Evolutionary conservation across 2,113 vertebrate species (phyloP), one percentile per base, ranked within the genome.

Genomic region (Rafetus swinhoei): DNA sequence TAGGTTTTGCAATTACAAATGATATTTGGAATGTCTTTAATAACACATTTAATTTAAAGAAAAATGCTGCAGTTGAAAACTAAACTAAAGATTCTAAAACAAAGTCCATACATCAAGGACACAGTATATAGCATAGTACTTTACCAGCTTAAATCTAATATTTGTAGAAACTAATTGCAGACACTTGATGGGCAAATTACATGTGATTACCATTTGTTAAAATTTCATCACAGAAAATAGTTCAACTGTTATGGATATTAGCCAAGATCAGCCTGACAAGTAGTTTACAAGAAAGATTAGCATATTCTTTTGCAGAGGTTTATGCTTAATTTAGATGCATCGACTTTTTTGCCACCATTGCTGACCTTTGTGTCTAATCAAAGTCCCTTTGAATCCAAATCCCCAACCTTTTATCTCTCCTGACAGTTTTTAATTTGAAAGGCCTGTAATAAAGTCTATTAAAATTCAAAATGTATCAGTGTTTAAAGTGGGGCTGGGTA

Each of bases 351-450:
- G 86, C 91, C 90, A 93, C 89, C 90, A 89, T 52, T 92, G 82
- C 90, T 98, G 97, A 97, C 95, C 93, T 98, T 97, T 97, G 97
- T 96, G 96, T 97, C 93, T 97, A 98, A 98, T 97, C 97, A 98
- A 97, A 97, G 84, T 95, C 52, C 95, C 85, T 97, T 96, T 95
- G 95, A 97, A 95, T 97, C 93, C 85, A 95, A 82, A 98, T 97
- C 62, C 88, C 93, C 65, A 96, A 88, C 90, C 82, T 97, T 98
- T 98, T 97, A 97, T 98, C 91, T 97, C 91, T 97, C 87, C 25
- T 96, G 95, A 96, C 95, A 98, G 94, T n/a, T 98, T 98, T 97
- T 97, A 97, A 97, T 98, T 97, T 97, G 95, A 97, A 97, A 97
- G 93, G 85, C 93, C 89, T 97, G 62, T 97, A 98, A 97, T 97